Base-by-base conservation (phyloP, 2,797 vertebrate species). In the Mus spretus region DNA sequence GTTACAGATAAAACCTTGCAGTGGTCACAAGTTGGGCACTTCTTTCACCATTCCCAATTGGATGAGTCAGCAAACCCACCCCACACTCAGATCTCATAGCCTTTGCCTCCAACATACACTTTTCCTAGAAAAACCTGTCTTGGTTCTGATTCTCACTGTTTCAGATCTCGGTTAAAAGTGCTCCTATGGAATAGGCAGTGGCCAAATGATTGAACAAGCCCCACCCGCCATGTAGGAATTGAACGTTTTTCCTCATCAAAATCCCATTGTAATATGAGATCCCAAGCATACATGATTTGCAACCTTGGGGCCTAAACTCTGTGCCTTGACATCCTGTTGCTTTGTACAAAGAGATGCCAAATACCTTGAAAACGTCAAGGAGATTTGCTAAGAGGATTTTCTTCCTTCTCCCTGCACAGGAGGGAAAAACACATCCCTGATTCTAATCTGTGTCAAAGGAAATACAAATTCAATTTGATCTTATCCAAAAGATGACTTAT, bases 401-500 rank as follows among this genome's bases (percentile, higher is more conserved):
- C 37, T 86, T 90, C 59, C 53, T 81, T 37, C 19, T 83, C 6
- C 74, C 53, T 82, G 78, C 15, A 84, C 10, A 63, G 67, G 37
- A 70, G 47, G 20, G 14, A 0, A 72, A 65, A 74, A 65, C 14
- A 95, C 53, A 72, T 84, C 96, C 85, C 70, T 84, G 89, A 97
- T 95, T 90, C 75, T 63, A 94, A 96, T 94, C 91, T 92, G 72
- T 96, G 85, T 93, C 78, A 93, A 77, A 95, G 79, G 75, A 95
- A 97, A 94, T 92, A 96, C 92, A 97, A 97, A 95, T 97, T 96
- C 92, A 94, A 91, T 93, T 92, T 90, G 77, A 96, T 94, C 74
- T 96, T 96, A 95, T 92, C 95, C 63, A 77, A 94, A 96, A 86
- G 78, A 93, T 83, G 82, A 96, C 61, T 94, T 96, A 91, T 90